Evolutionary conservation across 2,888 invertebrate genomes (phyloP).

Genomic region (Sinohyriopsis cumingii): DNA sequence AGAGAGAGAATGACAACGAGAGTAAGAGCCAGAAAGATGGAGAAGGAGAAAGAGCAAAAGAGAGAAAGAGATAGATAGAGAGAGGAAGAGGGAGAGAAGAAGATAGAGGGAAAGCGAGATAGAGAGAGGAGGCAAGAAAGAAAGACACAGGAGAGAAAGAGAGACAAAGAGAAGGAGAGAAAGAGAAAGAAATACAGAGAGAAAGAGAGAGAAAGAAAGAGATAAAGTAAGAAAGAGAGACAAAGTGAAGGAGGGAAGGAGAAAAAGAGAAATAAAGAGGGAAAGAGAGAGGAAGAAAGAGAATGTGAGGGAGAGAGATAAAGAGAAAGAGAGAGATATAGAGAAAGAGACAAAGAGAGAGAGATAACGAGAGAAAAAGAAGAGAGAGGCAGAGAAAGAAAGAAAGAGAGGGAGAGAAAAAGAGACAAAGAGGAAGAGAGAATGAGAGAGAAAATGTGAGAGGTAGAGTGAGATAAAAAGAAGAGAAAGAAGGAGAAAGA

Average conservation of each 20-base stretch:
- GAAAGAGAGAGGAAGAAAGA: not conserved
- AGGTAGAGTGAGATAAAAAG: not conserved
- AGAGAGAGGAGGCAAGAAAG: not conserved
- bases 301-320: not conserved
- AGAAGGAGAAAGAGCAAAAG: not conserved
- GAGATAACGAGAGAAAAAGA: too few species aligned
- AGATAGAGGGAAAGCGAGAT: not conserved
- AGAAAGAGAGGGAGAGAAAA: conserved; percentile 8
- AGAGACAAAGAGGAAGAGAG: conserved; percentile 1
- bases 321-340: too few species aligned
- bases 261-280: not conserved
- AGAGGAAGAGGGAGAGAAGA: not conserved
- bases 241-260: conserved; percentile 1
- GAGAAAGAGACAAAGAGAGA: too few species aligned
- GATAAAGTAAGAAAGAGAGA: too few species aligned
- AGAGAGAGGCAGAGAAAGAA: not conserved
- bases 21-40: conserved; percentile 4
- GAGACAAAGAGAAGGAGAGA: too few species aligned
- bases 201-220: too few species aligned
- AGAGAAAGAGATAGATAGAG: too few species aligned
- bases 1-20: too few species aligned
- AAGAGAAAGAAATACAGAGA: too few species aligned
- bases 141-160: too few species aligned
- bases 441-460: too few species aligned
- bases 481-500: conserved; percentile 2